Base-by-base conservation (phyloP, 2,797 vertebrate genomes). In the Scomberomorus guttatus region DNA sequence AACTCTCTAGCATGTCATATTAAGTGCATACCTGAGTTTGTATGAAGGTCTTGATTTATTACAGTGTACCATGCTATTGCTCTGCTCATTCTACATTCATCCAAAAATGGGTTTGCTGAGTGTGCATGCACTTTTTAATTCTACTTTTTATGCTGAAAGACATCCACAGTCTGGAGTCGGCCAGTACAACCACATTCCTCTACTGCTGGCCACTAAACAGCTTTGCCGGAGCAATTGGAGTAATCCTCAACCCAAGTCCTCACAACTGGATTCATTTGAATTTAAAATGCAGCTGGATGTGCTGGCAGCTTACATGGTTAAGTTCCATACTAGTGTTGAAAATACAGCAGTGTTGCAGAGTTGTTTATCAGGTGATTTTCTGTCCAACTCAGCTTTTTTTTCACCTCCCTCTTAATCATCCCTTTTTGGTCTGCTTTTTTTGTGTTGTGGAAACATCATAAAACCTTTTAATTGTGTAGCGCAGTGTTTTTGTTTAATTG, bases 201-300 rank as follows among this genome's bases (percentile, higher is more conserved):
- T 68, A 6, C 78, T 74, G 70, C 54, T 80, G 83, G 88, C 85
- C 75, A 85, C 85, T 72, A 66, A 82, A 79, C 55, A 54, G 63
- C 84, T 80, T 79, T 50, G 12, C 75, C 56, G 29, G 65, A 82
- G 81, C 70, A 86, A 61, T 55, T 70, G 72, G 66, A 87, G 72
- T 85, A 86, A 90, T 91, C 78, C 79, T 83, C 73, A 8, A 74
- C 66, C 58, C 44, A 55, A 70, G 65, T 80, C 72, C 74, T 84
- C 71, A 75, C 54, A 77, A 80, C 72, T 71, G 85, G 68, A 76
- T 92, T 75, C 51, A 50, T 81, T 10, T 85, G 81, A 88, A 79
- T 86, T 81, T 60, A 60, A 79, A 82, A 74, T 84, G 76, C 86
- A 90, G 89, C 89, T 92, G 90, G 75, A 79, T 51, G 18, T 29